These are phyloP conservation scores for Pachypanchax playfairii DNA, from an alignment of 2,113 vertebrate species.

Conservation along the genomic window DNA sequence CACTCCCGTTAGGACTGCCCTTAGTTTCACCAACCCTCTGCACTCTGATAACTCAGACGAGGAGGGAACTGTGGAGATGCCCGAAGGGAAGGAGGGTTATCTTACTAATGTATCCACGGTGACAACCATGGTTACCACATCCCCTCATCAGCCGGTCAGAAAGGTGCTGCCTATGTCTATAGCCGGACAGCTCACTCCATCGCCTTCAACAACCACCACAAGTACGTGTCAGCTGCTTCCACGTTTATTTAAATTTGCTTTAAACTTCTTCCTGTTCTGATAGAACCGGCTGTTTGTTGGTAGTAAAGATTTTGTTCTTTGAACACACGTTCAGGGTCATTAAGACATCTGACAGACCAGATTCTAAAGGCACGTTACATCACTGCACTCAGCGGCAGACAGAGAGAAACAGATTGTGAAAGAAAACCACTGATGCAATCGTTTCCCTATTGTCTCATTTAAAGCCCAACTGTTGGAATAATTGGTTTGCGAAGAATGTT, in stretches of 20 bases:
- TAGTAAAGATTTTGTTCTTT: no score
- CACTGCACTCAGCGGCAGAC: not conserved
- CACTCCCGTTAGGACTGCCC: slow-evolving; percentile 80
- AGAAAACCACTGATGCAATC: not conserved
- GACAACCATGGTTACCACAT: slow-evolving; percentile 85
- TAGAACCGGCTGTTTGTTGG: no score
- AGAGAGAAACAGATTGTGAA: slow-evolving; percentile 8
- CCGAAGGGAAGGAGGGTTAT: slow-evolving; percentile 32
- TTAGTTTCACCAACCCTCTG: slow-evolving; percentile 96
- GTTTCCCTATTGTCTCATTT: slow-evolving; percentile 21
- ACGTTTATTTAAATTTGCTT: not conserved
- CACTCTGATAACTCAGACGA: slow-evolving; percentile 93
- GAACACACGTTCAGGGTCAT: slow-evolving; percentile 31
- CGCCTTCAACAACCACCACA: slow-evolving; percentile 75
- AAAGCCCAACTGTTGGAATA: slow-evolving; percentile 56
- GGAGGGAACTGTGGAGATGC: slow-evolving; percentile 83
- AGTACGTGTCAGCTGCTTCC: slow-evolving; percentile 78
- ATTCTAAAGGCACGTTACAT: slow-evolving; percentile 25
- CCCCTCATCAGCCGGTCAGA: slow-evolving; percentile 77
- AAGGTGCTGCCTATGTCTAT: slow-evolving; percentile 92
- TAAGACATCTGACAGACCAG: slow-evolving; percentile 31
- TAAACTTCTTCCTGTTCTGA: no score
- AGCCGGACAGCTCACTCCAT: slow-evolving; percentile 80
- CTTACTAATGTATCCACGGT: slow-evolving; percentile 83
- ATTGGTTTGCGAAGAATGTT: slow-evolving; percentile 60